phyloP scores from a whole-genome alignment of 2,113 vertebrate genomes.

The Oxyruncus cristatus region DNA sequence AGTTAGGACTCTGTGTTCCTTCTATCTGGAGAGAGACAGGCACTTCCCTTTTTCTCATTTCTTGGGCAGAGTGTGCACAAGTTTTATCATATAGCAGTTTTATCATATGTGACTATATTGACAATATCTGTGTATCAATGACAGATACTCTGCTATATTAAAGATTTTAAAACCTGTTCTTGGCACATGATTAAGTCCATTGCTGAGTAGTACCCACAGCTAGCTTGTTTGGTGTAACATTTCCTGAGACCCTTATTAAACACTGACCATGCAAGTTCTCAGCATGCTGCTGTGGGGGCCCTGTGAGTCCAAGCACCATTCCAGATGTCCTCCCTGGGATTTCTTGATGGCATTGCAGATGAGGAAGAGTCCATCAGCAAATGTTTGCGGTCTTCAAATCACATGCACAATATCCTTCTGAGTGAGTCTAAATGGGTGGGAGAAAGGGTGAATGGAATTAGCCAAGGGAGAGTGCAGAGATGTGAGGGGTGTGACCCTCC shows the following conservation, averaged over 20 bases:
- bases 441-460: background rate
- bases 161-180: background rate
- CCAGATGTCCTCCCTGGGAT: fast-evolving
- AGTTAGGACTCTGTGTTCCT: background rate
- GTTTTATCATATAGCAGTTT: background rate
- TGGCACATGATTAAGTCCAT: background rate
- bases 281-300: background rate
- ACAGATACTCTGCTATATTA: background rate
- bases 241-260: background rate
- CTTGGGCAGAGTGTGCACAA: background rate
- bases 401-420: background rate
- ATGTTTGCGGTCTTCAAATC: background rate
- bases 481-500: background rate
- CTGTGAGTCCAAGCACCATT: fast-evolving
- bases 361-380: background rate
- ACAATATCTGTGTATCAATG: background rate
- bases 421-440: background rate
- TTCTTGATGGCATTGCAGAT: background rate
- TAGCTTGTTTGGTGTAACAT: background rate
- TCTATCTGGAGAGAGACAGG: background rate
- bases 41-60: background rate
- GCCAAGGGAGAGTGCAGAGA: background rate
- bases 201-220: background rate
- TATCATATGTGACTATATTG: background rate
- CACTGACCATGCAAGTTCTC: background rate